Conservation (phyloP, 1,140 invertebrate genomes). For the Brachionus calyciflorus region DNA sequence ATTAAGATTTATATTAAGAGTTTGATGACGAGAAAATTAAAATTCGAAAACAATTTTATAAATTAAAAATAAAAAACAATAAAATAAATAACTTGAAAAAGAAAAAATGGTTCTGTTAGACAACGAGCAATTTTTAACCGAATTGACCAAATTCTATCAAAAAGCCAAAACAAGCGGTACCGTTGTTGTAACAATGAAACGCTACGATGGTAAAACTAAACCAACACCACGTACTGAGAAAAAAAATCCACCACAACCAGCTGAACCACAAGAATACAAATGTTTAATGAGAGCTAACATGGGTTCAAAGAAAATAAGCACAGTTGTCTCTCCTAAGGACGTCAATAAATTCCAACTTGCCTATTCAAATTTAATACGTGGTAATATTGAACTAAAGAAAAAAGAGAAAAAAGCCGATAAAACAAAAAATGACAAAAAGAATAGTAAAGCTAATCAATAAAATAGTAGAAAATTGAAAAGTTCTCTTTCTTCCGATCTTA, state of each 20-base stretch:
- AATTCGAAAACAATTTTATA: not conserved
- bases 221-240: constrained; percentile 62
- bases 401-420: constrained; percentile 68
- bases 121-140: constrained; percentile 59
- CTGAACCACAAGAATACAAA: constrained; percentile 68
- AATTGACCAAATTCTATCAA: constrained; percentile 61
- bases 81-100: not conserved
- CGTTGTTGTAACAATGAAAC: constrained; percentile 61
- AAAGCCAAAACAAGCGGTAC: constrained; percentile 59
- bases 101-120: constrained; percentile 37
- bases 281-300: constrained; percentile 71
- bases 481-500: not conserved
- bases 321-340: constrained; percentile 71
- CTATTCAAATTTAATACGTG: constrained; percentile 76
- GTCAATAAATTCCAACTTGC: constrained; percentile 79
- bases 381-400: constrained; percentile 80
- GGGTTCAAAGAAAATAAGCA: constrained; percentile 74
- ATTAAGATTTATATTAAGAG: not conserved
- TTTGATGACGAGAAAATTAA: constrained; percentile 33
- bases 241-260: constrained; percentile 61
- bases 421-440: constrained; percentile 68
- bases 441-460: constrained; percentile 4
- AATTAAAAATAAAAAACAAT: not conserved
- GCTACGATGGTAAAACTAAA: constrained; percentile 71
- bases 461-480: not conserved